Conservation (phyloP, 1,140 invertebrate genomes). For the Drosophila ohnishii region DNA sequence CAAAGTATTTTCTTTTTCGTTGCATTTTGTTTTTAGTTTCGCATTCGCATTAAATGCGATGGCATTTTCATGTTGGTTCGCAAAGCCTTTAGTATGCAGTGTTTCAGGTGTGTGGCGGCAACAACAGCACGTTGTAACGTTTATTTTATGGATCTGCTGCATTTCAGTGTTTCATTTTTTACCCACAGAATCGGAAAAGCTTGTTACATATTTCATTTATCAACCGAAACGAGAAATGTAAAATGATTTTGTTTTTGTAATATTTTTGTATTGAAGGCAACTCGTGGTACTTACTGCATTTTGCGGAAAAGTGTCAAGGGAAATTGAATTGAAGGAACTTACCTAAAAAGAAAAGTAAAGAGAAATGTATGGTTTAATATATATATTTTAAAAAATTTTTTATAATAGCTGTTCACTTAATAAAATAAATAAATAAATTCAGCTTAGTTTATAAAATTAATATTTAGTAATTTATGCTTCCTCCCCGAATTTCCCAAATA, state of each 20-base stretch:
- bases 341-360: slow-evolving; percentile 58
- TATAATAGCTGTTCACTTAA: rapidly evolving
- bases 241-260: slow-evolving; percentile 15
- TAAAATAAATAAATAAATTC: background rate
- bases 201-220: slow-evolving; percentile 66
- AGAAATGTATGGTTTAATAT: slow-evolving; percentile 7
- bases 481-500: too few species aligned
- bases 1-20: slow-evolving; percentile 25
- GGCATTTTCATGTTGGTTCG: slow-evolving; percentile 68
- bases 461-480: background rate
- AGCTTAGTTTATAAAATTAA: background rate
- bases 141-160: slow-evolving; percentile 32
- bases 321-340: slow-evolving; percentile 37
- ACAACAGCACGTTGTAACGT: slow-evolving; percentile 29
- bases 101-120: slow-evolving; percentile 5
- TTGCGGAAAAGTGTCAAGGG: slow-evolving; percentile 24
- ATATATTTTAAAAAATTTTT: background rate
- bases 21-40: slow-evolving; percentile 43
- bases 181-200: slow-evolving; percentile 45
- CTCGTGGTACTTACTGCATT: slow-evolving; percentile 64
- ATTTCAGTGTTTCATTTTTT: slow-evolving; percentile 21
- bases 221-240: slow-evolving; percentile 19
- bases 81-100: slow-evolving; percentile 11
- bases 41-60: slow-evolving; percentile 61
- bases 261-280: slow-evolving; percentile 19